A percentile compares a stretch with the other conserved stretches of the same genome.
phyloP scores from a whole-genome alignment of 2,797 vertebrate genomes.

The Enteromius thamalakanensis region DNA sequence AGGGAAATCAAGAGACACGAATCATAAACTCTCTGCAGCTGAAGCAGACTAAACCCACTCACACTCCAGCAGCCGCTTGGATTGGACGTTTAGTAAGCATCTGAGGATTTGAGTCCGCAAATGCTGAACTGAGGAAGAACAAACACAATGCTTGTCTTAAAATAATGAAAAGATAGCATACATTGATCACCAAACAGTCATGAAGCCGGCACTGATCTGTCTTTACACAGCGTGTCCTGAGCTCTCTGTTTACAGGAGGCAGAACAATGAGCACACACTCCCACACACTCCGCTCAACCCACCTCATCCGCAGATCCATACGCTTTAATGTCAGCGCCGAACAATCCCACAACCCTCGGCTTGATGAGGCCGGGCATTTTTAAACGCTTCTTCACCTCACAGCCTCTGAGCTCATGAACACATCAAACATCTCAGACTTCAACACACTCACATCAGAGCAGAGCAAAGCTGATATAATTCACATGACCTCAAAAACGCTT shows the following conservation, averaged over 20 bases:
- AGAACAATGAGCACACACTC: slow-evolving; percentile 36
- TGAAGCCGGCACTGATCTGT: background rate
- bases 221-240: background rate
- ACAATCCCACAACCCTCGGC: background rate
- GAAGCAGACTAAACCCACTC: background rate
- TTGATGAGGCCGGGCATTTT: background rate
- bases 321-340: slow-evolving; percentile 18
- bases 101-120: background rate
- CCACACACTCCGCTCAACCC: slow-evolving; percentile 5
- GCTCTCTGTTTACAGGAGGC: slow-evolving; percentile 1
- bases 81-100: too few species aligned
- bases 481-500: background rate
- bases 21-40: background rate
- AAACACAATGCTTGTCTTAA: background rate
- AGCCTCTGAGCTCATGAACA: background rate
- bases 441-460: background rate
- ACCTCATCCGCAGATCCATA: background rate
- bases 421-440: background rate
- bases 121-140: background rate
- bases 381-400: background rate
- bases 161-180: background rate
- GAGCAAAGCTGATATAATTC: background rate
- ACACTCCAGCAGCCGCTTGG: background rate
- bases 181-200: background rate
- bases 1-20: too few species aligned